phyloP scores from a whole-genome alignment of 2,113 vertebrate species.

The Emydura subglobosa region DNA sequence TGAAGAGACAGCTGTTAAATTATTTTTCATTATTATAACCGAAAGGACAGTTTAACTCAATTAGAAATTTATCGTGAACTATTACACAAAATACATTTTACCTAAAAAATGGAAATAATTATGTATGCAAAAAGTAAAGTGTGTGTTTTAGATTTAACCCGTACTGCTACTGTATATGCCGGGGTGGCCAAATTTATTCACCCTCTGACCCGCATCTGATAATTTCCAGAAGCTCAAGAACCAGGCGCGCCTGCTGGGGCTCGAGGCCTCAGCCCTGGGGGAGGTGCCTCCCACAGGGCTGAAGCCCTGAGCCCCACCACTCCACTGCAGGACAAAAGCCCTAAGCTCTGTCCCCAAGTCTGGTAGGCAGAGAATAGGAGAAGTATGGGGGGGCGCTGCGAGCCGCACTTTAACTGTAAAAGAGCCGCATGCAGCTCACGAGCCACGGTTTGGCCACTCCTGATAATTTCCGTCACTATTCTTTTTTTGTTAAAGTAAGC shows the following conservation, averaged over 20 bases:
- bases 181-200: no score
- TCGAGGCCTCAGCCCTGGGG: no score
- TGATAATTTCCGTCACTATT: background rate
- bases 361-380: no score
- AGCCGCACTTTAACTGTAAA: no score
- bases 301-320: background rate
- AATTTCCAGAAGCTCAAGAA: no score
- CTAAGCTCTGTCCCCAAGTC: no score
- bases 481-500: background rate
- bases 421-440: no score
- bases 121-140: conserved; percentile 5
- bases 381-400: no score
- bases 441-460: no score
- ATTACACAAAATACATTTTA: background rate
- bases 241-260: no score
- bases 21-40: conserved; percentile 26
- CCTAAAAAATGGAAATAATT: background rate
- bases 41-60: conserved; percentile 6
- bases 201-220: no score
- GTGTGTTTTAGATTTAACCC: background rate
- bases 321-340: no score
- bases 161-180: background rate
- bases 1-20: conserved; percentile 19
- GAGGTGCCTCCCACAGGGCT: background rate
- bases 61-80: background rate